phyloP scores from a whole-genome alignment of 2,888 invertebrate species.

The Machimus rusticus region DNA sequence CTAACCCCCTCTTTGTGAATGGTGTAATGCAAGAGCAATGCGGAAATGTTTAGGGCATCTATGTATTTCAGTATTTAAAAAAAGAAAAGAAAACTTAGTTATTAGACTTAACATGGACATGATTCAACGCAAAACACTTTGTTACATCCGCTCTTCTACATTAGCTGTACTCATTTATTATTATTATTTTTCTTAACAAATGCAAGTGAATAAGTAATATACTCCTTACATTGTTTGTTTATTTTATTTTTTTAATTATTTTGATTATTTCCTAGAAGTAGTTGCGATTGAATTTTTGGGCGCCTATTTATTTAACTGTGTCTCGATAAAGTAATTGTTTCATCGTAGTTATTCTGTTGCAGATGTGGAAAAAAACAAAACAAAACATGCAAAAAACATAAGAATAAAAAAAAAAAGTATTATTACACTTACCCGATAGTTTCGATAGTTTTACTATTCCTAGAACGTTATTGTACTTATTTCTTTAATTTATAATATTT shows the following conservation, averaged over 20 bases:
- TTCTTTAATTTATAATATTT: conserved; percentile 25
- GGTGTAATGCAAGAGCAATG: not conserved
- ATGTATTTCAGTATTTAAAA: not conserved
- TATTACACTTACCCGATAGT: conserved; percentile 21
- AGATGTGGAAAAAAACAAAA: not conserved
- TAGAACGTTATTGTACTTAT: conserved; percentile 22
- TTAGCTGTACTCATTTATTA: conserved; percentile 14
- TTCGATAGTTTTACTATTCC: not conserved
- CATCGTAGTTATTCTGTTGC: conserved; percentile 21
- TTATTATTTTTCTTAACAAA: conserved; percentile 5
- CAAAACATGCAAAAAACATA: not conserved
- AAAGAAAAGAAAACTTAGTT: not conserved
- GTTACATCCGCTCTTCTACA: not conserved
- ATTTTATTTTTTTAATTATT: conserved; percentile 10
- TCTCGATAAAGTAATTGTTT: conserved; percentile 8
- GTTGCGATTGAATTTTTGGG: conserved; percentile 48
- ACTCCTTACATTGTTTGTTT: not conserved
- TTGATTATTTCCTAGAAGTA: conserved; percentile 38
- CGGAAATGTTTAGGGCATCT: not conserved
- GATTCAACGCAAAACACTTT: conserved; percentile 13
- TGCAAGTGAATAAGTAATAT: conserved; percentile 1
- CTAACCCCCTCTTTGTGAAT: not conserved
- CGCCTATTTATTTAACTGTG: conserved; percentile 41
- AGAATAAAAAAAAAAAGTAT: conserved; percentile 12
- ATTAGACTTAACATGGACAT: not conserved